These are phyloP conservation scores for Drosophila cognata DNA, from an alignment of 2,888 invertebrate species.

Conservation along the genomic window DNA sequence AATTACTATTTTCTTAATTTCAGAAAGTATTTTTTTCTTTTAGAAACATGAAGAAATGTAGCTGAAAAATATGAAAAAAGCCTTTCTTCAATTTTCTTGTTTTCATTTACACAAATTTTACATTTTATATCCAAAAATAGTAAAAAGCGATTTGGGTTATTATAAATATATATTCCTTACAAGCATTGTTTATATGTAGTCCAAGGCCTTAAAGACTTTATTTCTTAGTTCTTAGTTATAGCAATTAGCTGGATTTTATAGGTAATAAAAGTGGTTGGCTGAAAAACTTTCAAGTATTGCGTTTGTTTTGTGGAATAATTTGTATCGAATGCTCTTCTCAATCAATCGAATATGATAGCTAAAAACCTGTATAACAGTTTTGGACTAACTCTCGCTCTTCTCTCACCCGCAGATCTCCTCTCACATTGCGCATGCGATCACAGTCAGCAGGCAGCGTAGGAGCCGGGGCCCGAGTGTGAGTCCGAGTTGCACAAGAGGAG, in stretches of 20 bases:
- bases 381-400: neutral
- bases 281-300: neutral
- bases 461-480: neutral
- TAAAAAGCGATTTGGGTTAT: too few relatives aligned
- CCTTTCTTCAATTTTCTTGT: neutral
- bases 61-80: too few relatives aligned
- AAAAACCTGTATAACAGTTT: neutral
- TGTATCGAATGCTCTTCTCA: neutral
- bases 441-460: neutral
- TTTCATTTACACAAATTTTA: neutral
- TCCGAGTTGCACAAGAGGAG: constrained; percentile 4
- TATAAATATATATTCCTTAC: too few relatives aligned
- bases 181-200: too few relatives aligned
- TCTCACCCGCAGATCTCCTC: neutral
- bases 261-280: neutral
- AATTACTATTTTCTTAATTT: neutral
- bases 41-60: too few relatives aligned
- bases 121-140: neutral
- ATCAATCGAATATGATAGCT: neutral
- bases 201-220: neutral
- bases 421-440: constrained; percentile 50
- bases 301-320: neutral
- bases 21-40: neutral
- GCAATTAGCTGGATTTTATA: neutral
- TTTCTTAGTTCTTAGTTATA: neutral